phyloP scores from a whole-genome alignment of 2,797 vertebrate species.

The Streptopelia turtur region DNA sequence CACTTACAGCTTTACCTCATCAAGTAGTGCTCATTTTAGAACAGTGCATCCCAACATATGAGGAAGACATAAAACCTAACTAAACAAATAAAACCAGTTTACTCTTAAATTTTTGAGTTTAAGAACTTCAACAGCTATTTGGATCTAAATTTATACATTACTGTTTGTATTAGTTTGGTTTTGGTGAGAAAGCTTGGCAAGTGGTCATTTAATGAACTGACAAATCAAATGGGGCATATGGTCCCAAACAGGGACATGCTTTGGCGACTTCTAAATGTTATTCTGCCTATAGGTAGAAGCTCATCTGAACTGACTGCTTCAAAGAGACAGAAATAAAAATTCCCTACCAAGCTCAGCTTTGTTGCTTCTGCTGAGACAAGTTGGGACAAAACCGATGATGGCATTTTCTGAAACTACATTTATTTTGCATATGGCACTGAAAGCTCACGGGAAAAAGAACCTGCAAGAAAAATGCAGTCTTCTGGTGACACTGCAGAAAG shows the following conservation, averaged over 20 bases:
- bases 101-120: background rate
- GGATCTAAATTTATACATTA: background rate
- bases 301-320: background rate
- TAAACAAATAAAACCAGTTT: background rate
- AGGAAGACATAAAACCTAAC: background rate
- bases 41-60: background rate
- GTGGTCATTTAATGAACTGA: background rate
- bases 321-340: background rate
- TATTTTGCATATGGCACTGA: background rate
- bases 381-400: background rate
- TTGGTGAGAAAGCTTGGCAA: background rate
- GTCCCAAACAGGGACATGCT: background rate
- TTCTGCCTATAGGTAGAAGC: background rate
- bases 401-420: background rate
- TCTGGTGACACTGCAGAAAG: background rate
- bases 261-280: background rate
- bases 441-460: background rate
- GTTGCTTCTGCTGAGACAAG: background rate
- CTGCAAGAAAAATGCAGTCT: background rate
- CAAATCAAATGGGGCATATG: background rate
- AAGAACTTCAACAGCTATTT: background rate
- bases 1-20: constrained; percentile 1
- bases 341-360: background rate
- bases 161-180: background rate
- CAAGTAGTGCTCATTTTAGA: background rate